These are phyloP conservation scores for Mastomys natalensis DNA, from an alignment of 2,113 vertebrate genomes.

Conservation along the genomic window DNA sequence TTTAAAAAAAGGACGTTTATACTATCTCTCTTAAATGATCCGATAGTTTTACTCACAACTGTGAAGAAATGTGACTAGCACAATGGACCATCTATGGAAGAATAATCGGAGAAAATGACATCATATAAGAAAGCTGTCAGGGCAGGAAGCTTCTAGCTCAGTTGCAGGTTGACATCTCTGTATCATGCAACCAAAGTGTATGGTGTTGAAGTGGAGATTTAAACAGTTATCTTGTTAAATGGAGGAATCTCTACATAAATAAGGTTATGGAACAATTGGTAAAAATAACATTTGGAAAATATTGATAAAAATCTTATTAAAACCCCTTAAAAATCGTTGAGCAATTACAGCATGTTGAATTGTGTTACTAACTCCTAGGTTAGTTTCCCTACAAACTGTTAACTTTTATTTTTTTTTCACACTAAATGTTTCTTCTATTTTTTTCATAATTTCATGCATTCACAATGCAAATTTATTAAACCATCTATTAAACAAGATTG, in stretches of 20 bases:
- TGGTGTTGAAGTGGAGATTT: background rate
- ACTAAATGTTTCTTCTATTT: background rate
- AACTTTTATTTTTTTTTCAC: too few species aligned
- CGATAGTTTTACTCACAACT: background rate
- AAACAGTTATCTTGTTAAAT: background rate
- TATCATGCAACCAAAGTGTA: background rate
- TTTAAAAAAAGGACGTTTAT: background rate
- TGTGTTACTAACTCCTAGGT: too few species aligned
- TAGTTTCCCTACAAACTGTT: too few species aligned
- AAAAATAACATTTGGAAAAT: constrained; percentile 4
- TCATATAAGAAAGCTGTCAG: background rate
- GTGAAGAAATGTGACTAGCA: background rate
- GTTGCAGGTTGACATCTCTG: background rate
- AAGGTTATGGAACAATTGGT: background rate
- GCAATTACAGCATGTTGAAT: background rate
- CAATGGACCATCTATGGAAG: background rate
- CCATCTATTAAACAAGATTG: background rate
- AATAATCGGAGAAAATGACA: background rate
- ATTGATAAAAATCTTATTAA: background rate
- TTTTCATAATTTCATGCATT: background rate
- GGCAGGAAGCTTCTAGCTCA: background rate
- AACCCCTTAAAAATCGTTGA: background rate
- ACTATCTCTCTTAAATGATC: too few species aligned
- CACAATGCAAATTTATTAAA: background rate
- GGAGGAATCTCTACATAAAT: background rate